These are phyloP conservation scores for Blomia tropicalis DNA, from an alignment of 2,888 invertebrate genomes.

Conservation along the genomic window DNA sequence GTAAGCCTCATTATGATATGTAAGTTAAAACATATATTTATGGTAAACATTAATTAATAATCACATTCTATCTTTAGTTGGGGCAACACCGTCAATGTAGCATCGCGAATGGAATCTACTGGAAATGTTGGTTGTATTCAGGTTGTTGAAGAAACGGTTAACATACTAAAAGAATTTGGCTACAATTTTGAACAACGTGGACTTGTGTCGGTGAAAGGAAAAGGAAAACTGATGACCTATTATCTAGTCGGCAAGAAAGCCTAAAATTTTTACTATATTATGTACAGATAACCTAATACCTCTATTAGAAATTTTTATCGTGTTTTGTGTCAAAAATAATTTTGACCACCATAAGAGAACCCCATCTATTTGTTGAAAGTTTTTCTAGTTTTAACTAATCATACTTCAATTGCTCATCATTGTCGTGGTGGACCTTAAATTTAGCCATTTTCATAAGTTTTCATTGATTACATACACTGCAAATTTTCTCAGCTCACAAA, in stretches of 20 bases:
- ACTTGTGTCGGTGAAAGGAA: slow-evolving; percentile 86
- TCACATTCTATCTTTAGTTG: slow-evolving; percentile 10
- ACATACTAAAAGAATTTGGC: slow-evolving; percentile 70
- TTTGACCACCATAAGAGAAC: too few species aligned
- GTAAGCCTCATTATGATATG: slow-evolving; percentile 89
- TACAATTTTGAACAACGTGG: slow-evolving; percentile 87
- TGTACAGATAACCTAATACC: too few species aligned
- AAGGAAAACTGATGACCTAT: slow-evolving; percentile 87
- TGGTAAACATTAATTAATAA: background rate
- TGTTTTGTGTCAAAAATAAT: too few species aligned
- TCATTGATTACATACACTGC: too few species aligned
- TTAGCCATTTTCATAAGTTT: too few species aligned
- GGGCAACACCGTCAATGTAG: slow-evolving; percentile 90
- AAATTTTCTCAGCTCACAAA: too few species aligned
- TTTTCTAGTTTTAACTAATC: too few species aligned
- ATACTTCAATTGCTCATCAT: too few species aligned
- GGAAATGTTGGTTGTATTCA: slow-evolving; percentile 87
- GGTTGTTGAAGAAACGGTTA: slow-evolving; percentile 85
- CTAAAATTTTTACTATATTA: too few species aligned
- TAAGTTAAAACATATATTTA: slow-evolving; percentile 41
- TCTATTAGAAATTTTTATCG: too few species aligned
- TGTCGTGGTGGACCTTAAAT: too few species aligned
- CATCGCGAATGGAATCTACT: slow-evolving; percentile 92
- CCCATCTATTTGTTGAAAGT: too few species aligned
- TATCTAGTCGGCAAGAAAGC: slow-evolving; percentile 48